Evolutionary conservation across 2,113 vertebrate species (phyloP).

Genomic region (Oncorhynchus tshawytscha): DNA sequence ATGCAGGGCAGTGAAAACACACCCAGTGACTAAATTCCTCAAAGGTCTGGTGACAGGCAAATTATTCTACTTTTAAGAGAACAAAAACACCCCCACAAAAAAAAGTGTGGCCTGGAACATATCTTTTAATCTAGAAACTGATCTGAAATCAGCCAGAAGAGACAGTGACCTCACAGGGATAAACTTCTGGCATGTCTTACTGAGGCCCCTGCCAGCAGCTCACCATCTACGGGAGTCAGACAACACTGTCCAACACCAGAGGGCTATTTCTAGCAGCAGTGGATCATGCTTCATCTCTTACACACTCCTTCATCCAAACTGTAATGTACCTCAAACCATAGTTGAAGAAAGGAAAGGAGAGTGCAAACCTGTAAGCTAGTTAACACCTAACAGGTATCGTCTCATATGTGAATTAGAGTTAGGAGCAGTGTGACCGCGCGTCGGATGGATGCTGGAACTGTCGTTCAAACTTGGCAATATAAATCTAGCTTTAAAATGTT

Average conservation of each 20-base stretch:
- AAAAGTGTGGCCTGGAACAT: not conserved
- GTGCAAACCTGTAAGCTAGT: too few species aligned
- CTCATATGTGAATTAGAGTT: too few species aligned
- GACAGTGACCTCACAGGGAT: not conserved
- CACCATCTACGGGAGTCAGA: not conserved
- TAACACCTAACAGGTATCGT: too few species aligned
- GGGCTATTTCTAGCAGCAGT: not conserved
- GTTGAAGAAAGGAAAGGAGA: too few species aligned
- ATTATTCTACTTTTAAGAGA: too few species aligned
- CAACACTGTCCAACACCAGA: not conserved
- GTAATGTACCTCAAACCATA: too few species aligned
- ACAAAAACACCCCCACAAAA: not conserved
- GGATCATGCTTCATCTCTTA: not conserved
- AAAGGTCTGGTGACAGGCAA: too few species aligned
- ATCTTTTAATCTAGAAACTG: not conserved
- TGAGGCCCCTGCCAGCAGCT: not conserved
- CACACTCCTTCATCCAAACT: not conserved
- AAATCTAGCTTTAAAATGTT: not conserved
- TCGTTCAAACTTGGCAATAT: too few species aligned
- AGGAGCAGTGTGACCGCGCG: too few species aligned
- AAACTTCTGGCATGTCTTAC: not conserved
- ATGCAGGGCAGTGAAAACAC: not conserved
- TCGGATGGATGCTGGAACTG: too few species aligned
- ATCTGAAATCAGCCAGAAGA: not conserved
- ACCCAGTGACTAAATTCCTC: not conserved